Conservation (phyloP, 2,888 invertebrate species). For the Caprella mutica region DNA sequence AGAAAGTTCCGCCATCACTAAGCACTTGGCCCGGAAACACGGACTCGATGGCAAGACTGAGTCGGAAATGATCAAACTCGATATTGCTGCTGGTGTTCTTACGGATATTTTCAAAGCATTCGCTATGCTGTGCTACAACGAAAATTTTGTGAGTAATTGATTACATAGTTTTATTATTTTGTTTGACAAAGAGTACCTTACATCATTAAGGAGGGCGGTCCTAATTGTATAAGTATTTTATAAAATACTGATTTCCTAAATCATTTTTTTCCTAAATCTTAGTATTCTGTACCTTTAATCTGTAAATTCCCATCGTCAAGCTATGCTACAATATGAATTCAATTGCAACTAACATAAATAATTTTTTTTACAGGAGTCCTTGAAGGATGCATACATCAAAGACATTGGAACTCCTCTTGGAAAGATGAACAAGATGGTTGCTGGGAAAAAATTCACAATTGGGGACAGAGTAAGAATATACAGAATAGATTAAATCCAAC, state of each 20-base stretch:
- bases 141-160: constrained; percentile 40
- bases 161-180: too few species aligned
- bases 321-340: too few species aligned
- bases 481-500: too few species aligned
- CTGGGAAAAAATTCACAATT: constrained; percentile 40
- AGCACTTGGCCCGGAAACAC: constrained; percentile 42
- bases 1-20: constrained; percentile 42
- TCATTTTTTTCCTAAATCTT: too few species aligned
- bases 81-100: constrained; percentile 40
- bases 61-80: constrained; percentile 39
- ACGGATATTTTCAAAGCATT: constrained; percentile 41
- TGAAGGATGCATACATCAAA: constrained; percentile 39
- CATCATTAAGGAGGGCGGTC: too few species aligned
- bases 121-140: constrained; percentile 39
- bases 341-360: too few species aligned
- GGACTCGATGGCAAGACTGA: constrained; percentile 41
- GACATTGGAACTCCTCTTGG: constrained; percentile 38
- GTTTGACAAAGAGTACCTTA: too few species aligned
- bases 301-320: too few species aligned
- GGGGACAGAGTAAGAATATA: constrained; percentile 39
- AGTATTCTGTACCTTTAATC: too few species aligned
- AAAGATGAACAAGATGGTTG: constrained; percentile 40
- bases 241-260: too few species aligned
- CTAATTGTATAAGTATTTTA: too few species aligned
- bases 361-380: constrained; percentile 38